phyloP scores from a whole-genome alignment of 2,888 invertebrate species.

The Aphrophora alni region DNA sequence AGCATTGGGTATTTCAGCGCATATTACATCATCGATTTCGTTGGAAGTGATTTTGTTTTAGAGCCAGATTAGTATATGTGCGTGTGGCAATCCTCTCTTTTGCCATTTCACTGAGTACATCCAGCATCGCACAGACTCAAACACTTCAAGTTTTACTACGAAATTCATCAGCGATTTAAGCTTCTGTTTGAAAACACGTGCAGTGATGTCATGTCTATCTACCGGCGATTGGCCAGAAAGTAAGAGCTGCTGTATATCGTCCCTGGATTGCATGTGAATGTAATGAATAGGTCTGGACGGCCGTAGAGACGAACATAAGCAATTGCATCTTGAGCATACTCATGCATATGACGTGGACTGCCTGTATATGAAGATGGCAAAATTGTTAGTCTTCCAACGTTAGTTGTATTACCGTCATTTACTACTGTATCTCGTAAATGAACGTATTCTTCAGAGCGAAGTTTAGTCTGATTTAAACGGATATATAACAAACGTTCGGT shows the following conservation, averaged over 20 bases:
- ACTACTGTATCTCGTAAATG: conserved; percentile 54
- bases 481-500: conserved; percentile 52
- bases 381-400: conserved; percentile 50
- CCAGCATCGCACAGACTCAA: conserved; percentile 45
- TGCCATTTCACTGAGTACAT: conserved; percentile 45
- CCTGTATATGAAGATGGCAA: conserved; percentile 52
- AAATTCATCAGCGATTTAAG: conserved; percentile 33
- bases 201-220: conserved; percentile 50
- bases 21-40: conserved; percentile 22
- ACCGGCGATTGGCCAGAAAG: conserved; percentile 39
- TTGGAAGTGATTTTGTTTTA: not conserved
- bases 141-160: conserved; percentile 39
- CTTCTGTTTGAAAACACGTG: conserved; percentile 41
- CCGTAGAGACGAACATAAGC: conserved; percentile 51
- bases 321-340: conserved; percentile 54
- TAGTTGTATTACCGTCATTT: conserved; percentile 47
- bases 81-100: conserved; percentile 24
- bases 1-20: conserved; percentile 53
- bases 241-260: conserved; percentile 48
- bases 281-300: conserved; percentile 51
- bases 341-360: conserved; percentile 52
- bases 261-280: conserved; percentile 52
- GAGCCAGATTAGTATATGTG: conserved; percentile 40
- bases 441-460: too few relatives aligned
- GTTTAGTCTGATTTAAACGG: conserved; percentile 53